Conservation (phyloP, 1,140 invertebrate genomes). For the Caenorhabditis remanei region DNA sequence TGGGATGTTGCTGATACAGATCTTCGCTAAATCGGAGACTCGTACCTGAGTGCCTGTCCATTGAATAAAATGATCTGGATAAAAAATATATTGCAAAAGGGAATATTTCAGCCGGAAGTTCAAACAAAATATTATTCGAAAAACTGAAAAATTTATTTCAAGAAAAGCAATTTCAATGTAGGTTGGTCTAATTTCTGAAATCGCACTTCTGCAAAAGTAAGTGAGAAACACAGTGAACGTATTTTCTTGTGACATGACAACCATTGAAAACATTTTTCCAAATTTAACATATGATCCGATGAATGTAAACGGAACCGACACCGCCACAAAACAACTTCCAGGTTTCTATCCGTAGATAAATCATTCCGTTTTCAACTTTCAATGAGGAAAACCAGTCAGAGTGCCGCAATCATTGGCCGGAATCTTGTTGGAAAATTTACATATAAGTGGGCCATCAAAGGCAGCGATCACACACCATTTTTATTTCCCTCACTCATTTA, state of each 20-base stretch:
- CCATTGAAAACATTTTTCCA: neutral
- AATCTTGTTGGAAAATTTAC: slow-evolving; percentile 54
- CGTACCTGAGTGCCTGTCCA: too few species aligned
- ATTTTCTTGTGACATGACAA: neutral
- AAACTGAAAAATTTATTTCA: too few species aligned
- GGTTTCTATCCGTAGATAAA: slow-evolving; percentile 33
- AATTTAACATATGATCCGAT: neutral
- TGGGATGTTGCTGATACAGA: too few species aligned
- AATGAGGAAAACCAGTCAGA: slow-evolving; percentile 53
- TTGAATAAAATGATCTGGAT: too few species aligned
- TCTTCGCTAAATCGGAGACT: too few species aligned
- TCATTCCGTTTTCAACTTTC: slow-evolving; percentile 23
- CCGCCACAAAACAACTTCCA: neutral
- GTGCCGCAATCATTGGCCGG: slow-evolving; percentile 31
- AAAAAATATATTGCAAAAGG: too few species aligned
- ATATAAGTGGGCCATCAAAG: slow-evolving; percentile 54
- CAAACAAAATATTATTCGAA: too few species aligned
- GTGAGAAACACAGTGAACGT: too few species aligned
- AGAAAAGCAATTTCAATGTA: too few species aligned
- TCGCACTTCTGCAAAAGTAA: too few species aligned
- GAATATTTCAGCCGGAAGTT: too few species aligned
- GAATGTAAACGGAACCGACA: neutral
- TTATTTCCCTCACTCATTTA: slow-evolving; percentile 34
- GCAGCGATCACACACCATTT: slow-evolving; percentile 31
- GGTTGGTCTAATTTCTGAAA: too few species aligned